phyloP scores from a whole-genome alignment of 2,113 vertebrate genomes.

The Etheostoma spectabile region DNA sequence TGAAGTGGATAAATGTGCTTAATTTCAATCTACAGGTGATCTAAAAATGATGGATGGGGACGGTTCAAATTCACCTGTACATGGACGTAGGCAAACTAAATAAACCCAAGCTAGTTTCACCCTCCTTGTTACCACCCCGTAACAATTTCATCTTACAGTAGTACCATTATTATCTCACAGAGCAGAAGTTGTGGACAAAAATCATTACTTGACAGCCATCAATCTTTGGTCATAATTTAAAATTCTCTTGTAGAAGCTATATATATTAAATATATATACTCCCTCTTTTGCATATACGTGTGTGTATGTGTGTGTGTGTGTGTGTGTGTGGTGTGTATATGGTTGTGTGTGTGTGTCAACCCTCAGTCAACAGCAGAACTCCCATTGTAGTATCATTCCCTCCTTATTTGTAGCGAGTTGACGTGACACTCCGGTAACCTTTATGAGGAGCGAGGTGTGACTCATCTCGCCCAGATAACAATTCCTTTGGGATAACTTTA shows the following conservation, averaged over 20 bases:
- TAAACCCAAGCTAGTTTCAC: slow-evolving; percentile 18
- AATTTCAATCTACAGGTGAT: slow-evolving; percentile 58
- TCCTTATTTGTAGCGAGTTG: slow-evolving; percentile 42
- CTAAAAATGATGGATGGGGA: slow-evolving; percentile 37
- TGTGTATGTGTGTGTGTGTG: not conserved
- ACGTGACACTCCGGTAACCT: slow-evolving; percentile 53
- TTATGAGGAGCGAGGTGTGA: slow-evolving; percentile 36
- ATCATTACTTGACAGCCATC: slow-evolving; percentile 9
- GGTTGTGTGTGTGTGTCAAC: slow-evolving; percentile 42
- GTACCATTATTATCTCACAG: slow-evolving; percentile 12
- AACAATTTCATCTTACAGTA: slow-evolving; percentile 33
- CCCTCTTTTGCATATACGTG: not conserved
- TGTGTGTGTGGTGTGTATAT: not conserved
- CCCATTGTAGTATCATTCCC: slow-evolving; percentile 63
- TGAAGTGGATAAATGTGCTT: slow-evolving; percentile 8
- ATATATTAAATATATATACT: slow-evolving; percentile 21
- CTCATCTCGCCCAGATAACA: slow-evolving; percentile 39
- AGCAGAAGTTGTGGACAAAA: slow-evolving; percentile 12
- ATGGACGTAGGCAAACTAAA: slow-evolving; percentile 50
- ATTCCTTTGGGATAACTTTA: slow-evolving; percentile 44
- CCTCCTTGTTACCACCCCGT: not conserved
- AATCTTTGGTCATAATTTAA: not conserved
- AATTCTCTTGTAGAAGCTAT: not conserved
- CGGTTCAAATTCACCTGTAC: slow-evolving; percentile 45
- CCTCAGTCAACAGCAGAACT: slow-evolving; percentile 49